phyloP scores from a whole-genome alignment of 2,797 vertebrate species.

The Myotis vivesi region DNA sequence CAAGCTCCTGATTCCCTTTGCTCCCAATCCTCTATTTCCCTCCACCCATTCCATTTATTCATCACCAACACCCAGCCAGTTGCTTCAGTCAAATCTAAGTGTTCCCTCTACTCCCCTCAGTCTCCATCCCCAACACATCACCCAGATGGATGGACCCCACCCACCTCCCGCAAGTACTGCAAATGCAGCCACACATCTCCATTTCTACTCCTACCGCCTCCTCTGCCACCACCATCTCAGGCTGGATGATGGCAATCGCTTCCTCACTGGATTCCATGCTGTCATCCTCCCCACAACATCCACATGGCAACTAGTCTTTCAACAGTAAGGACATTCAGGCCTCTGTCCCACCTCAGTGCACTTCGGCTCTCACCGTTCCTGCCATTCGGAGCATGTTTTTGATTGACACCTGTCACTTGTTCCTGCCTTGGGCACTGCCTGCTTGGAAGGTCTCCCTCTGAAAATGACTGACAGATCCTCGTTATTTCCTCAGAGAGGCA shows the following conservation, averaged over 20 bases:
- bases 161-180: too few species aligned
- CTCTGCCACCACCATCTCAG: not conserved
- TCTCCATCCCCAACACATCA: not conserved
- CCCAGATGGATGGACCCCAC: too few species aligned
- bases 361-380: fast-evolving
- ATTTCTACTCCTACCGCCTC: not conserved
- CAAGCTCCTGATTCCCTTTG: not conserved
- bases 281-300: not conserved
- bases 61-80: fast-evolving
- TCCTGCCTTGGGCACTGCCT: too few species aligned
- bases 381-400: not conserved
- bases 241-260: fast-evolving
- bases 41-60: not conserved
- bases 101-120: not conserved
- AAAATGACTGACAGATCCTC: not conserved
- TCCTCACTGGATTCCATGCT: not conserved
- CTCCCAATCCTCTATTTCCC: not conserved
- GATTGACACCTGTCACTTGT: not conserved
- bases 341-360: not conserved
- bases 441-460: not conserved
- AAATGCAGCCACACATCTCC: fast-evolving
- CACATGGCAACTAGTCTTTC: fast-evolving
- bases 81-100: not conserved
- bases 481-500: not conserved
- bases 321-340: fast-evolving